A percentile compares a stretch with the other conserved stretches of the same genome.
Conservation (phyloP, 2,888 invertebrate genomes). For the Pseudeuparius sepicola region DNA sequence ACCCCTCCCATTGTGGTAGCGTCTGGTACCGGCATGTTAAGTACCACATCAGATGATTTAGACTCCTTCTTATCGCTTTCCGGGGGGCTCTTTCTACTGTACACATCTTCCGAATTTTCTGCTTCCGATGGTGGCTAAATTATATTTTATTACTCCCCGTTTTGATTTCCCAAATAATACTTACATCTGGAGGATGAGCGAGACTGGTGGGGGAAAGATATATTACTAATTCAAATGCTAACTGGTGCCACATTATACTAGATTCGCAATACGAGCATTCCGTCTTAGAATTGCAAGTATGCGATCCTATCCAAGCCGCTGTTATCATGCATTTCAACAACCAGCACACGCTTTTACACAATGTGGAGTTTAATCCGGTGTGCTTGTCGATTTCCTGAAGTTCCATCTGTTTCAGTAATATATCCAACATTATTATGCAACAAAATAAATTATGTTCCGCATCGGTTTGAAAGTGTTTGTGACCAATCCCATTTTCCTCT, state of each 20-base stretch:
- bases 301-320: conserved; percentile 60
- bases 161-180: conserved; percentile 30
- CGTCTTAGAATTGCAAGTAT: conserved; percentile 47
- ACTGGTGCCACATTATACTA: conserved; percentile 89
- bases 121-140: conserved; percentile 50
- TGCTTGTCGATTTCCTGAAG: conserved; percentile 76
- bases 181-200: conserved; percentile 66
- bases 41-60: conserved; percentile 51
- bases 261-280: conserved; percentile 92
- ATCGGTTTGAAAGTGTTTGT: conserved; percentile 60
- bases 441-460: conserved; percentile 79
- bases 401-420: conserved; percentile 89
- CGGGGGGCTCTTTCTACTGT: conserved; percentile 56
- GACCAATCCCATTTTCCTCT: conserved; percentile 51
- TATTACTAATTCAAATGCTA: conserved; percentile 69
- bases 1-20: conserved; percentile 74
- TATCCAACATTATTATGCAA: conserved; percentile 93
- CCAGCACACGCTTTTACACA: conserved; percentile 63
- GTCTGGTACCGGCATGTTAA: conserved; percentile 58
- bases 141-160: too few species aligned
- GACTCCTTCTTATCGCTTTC: conserved; percentile 60
- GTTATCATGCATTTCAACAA: conserved; percentile 67
- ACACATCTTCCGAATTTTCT: conserved; percentile 57
- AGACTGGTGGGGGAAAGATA: conserved; percentile 69
- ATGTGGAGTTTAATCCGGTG: conserved; percentile 64